Evolutionary conservation across 2,113 vertebrate species (phyloP), one percentile per base, ranked within the genome.

Genomic region (Orcinus orca): DNA sequence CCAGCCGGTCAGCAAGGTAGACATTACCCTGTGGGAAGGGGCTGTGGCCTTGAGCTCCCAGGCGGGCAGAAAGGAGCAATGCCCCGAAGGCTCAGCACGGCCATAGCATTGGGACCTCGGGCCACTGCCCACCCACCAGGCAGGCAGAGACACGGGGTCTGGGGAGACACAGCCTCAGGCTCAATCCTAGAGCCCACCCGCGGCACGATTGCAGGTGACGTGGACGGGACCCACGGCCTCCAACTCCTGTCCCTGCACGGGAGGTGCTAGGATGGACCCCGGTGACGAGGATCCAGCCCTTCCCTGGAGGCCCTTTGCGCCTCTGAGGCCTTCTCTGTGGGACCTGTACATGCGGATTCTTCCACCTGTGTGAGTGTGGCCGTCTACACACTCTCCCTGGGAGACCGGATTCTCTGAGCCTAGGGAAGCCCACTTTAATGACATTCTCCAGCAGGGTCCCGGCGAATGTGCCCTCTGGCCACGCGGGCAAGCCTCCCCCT

Each of bases 51-150:
- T 80, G 74, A 92, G 65, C 3, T 0, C 14, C 65, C 41, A 17
- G 70, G 80, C 36, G 20, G 82, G 60, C 1, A 0, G 79, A 62
- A 73, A 6, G 31, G 41, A 50, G 41, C 58, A 8, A 13, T 1
- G 2, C 68, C 47, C 31, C 3, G 0, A 2, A 3, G 86, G 13
- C 65, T 88, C 21, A 6, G 5, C 0, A 0, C 13, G 85, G 70
- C 60, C n/a, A 1, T 11, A 8, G 15, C 25, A 21, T 9, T 0
- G 1, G 41, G 44, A 9, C 68, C 25, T 21, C 7, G 2, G 50
- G 13, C 36, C 26, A 1, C 20, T 31, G 55, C 36, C 31, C 33
- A 23, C 38, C 4, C 29, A 3, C 33, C 14, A 31, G 82, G 33
- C 12, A 17, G 29, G 47, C 4, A 23, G 47, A 58, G 63, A 85